These are phyloP conservation scores for Synanthedon andrenaeformis DNA, from an alignment of 2,888 invertebrate genomes.

Conservation along the genomic window DNA sequence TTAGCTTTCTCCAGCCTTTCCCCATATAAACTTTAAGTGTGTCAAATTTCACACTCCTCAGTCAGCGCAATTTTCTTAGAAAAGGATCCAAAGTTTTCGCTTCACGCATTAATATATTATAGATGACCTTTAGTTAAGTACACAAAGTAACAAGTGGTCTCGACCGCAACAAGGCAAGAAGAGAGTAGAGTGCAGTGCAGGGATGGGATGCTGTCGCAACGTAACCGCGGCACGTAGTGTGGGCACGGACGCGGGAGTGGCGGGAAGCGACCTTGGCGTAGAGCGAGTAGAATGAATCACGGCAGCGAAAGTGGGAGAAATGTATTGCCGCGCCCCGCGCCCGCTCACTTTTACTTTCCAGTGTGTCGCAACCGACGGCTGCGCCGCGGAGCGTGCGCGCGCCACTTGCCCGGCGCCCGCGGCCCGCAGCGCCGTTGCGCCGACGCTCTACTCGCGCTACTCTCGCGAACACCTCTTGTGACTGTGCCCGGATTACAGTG, in stretches of 20 bases:
- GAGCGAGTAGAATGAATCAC: conserved; percentile 49
- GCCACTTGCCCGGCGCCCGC: conserved; percentile 69
- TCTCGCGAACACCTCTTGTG: conserved; percentile 26
- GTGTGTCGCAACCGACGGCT: conserved; percentile 65
- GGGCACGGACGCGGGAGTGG: conserved; percentile 38
- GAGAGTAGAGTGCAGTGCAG: no score
- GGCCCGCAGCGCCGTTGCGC: conserved; percentile 67
- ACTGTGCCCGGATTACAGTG: conserved; percentile 67
- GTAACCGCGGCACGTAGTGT: conserved; percentile 1
- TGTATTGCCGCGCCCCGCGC: conserved; percentile 52
- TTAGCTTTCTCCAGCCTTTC: no score
- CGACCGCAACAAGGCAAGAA: no score
- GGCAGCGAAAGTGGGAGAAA: conserved; percentile 70
- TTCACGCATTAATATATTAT: no score
- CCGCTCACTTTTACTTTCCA: conserved; percentile 69
- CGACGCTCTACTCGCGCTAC: conserved; percentile 33
- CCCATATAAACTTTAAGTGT: no score
- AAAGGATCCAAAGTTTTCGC: no score
- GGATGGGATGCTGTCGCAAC: no score
- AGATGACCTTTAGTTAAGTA: no score
- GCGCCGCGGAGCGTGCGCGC: conserved; percentile 42
- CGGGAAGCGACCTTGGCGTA: conserved; percentile 62
- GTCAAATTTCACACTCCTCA: no score
- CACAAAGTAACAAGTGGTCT: no score
- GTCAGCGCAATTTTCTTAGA: no score